Evolutionary conservation across 2,888 invertebrate genomes (phyloP).

Genomic region (Mythimna ferrago): DNA sequence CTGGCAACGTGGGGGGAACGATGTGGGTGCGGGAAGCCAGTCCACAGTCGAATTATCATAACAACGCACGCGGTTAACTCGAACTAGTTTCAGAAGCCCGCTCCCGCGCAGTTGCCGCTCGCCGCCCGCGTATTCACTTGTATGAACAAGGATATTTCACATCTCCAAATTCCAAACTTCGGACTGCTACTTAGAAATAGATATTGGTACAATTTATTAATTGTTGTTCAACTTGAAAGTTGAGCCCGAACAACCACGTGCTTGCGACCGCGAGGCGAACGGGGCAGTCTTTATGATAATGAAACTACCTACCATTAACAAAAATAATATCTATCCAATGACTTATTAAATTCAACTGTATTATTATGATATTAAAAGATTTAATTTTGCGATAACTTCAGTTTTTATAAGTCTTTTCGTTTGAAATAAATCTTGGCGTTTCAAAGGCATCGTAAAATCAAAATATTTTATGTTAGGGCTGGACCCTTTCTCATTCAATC

Average conservation of each 20-base stretch:
- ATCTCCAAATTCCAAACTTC: no score
- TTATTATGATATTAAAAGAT: no score
- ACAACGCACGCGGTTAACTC: no score
- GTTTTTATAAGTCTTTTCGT: not conserved
- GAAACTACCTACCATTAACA: not conserved
- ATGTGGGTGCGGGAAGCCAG: no score
- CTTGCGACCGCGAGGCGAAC: not conserved
- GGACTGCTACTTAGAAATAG: no score
- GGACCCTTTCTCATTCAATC: slow-evolving; percentile 53
- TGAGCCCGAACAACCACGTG: not conserved
- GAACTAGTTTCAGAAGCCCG: accelerated
- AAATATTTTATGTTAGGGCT: slow-evolving; percentile 35
- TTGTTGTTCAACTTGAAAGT: not conserved
- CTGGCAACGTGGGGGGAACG: no score
- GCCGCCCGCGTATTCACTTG: no score
- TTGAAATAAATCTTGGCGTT: slow-evolving; percentile 22
- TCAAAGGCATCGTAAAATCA: slow-evolving; percentile 38
- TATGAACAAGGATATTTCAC: no score
- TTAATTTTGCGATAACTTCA: not conserved
- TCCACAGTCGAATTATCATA: no score
- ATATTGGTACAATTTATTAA: no score
- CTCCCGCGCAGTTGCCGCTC: no score
- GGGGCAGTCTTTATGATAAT: not conserved
- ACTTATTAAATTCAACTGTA: not conserved
- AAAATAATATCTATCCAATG: not conserved